Evolutionary conservation across 2,797 vertebrate species (phyloP).

Genomic region (Notoglanidium macrostoma): DNA sequence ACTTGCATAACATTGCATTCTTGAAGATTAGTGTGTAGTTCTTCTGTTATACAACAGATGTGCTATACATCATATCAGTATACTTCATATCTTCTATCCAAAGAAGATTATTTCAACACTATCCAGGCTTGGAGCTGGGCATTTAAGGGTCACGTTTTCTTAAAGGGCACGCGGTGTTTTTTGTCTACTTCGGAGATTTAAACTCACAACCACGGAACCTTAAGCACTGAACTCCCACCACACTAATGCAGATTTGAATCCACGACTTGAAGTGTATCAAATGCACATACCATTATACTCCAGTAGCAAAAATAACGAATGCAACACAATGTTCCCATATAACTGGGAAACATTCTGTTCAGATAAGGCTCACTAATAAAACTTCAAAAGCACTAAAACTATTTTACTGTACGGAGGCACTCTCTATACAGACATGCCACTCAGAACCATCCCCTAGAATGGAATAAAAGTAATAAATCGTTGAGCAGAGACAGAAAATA

Average conservation of each 20-base stretch:
- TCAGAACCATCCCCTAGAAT: background rate
- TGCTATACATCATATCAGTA: background rate
- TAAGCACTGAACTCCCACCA: background rate
- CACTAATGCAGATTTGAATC: background rate
- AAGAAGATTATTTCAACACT: background rate
- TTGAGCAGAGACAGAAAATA: slow-evolving; percentile 1
- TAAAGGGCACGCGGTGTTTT: background rate
- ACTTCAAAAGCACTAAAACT: background rate
- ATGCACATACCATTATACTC: background rate
- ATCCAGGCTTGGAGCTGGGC: background rate
- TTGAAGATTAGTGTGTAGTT: background rate
- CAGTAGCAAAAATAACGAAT: background rate
- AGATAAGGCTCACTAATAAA: slow-evolving; percentile 13
- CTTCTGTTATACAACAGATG: background rate
- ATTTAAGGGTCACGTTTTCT: background rate
- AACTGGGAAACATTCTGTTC: background rate
- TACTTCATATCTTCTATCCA: background rate
- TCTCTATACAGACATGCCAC: background rate
- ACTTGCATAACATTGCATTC: background rate
- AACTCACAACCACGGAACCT: background rate
- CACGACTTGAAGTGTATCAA: background rate
- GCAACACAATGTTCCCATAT: background rate
- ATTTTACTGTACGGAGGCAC: background rate
- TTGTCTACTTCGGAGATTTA: background rate
- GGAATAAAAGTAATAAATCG: slow-evolving; percentile 13